Evolutionary conservation across 37 sponge, comb jelly and placozoan species (phyloP).

Genomic region (Lycopodina hypogea): DNA sequence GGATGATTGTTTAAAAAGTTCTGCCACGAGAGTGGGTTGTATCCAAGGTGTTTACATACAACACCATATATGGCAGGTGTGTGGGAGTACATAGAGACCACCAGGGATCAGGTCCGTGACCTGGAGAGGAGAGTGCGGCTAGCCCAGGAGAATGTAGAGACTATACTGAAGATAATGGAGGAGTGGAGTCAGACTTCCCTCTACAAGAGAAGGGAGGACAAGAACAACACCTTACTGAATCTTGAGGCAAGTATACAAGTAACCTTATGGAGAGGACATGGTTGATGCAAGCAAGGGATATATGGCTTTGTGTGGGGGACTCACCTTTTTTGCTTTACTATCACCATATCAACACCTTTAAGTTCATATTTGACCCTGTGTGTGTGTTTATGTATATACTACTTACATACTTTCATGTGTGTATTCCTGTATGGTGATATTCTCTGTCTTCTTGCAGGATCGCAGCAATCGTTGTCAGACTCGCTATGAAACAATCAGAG

Average conservation of each 20-base stretch:
- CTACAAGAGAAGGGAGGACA: constrained; percentile 90
- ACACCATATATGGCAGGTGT: constrained; percentile 63
- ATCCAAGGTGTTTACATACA: too few relatives aligned
- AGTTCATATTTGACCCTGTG: not conserved
- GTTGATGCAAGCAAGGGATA: not conserved
- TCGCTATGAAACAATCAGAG: constrained; percentile 66
- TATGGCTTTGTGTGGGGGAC: not conserved
- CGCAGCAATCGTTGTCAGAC: constrained; percentile 57
- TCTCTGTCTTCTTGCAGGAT: constrained; percentile 47
- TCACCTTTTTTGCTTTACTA: not conserved
- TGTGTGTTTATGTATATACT: too few relatives aligned
- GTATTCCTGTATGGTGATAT: not conserved
- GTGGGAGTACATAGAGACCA: constrained; percentile 95
- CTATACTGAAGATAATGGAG: constrained; percentile 78
- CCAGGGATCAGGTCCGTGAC: constrained; percentile 81
- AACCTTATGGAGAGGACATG: not conserved
- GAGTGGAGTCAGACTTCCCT: constrained; percentile 85
- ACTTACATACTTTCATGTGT: not conserved
- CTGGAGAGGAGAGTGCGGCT: constrained; percentile 82
- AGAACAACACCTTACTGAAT: constrained; percentile 73
- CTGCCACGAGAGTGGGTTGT: too few relatives aligned
- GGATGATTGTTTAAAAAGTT: too few relatives aligned
- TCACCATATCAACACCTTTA: not conserved
- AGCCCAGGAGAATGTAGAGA: constrained; percentile 89
- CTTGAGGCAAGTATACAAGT: constrained; percentile 66